phyloP scores from a whole-genome alignment of 2,888 invertebrate genomes.

The Cheilosia grossa region DNA sequence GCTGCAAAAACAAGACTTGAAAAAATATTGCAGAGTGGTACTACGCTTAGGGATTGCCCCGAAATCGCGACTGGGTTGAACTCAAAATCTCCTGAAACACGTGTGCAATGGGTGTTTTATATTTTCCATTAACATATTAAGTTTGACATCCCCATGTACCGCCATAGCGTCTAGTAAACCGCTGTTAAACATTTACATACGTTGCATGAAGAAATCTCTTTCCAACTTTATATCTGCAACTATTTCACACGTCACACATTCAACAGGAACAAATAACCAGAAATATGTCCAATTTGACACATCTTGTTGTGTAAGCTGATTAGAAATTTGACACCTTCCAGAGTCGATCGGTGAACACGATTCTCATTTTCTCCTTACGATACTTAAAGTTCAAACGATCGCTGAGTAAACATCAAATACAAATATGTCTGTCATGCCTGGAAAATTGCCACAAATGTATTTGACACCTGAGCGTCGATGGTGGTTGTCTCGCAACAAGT shows the following conservation, averaged over 20 bases:
- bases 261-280: conserved; percentile 3
- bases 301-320: conserved; percentile 11
- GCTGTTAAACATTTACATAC: no score
- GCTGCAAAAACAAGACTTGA: no score
- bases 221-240: background rate
- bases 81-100: no score
- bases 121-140: no score
- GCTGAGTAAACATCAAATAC: conserved; percentile 28
- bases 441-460: conserved; percentile 21
- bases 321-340: conserved; percentile 38
- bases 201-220: no score
- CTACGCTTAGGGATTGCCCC: no score
- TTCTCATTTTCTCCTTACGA: conserved; percentile 1
- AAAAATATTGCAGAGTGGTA: no score
- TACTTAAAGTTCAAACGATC: conserved; percentile 12
- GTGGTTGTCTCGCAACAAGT: conserved; percentile 15
- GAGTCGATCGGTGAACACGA: background rate
- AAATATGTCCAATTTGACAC: conserved; percentile 46
- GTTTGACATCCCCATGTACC: no score
- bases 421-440: conserved; percentile 37
- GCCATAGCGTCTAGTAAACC: no score
- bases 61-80: no score
- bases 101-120: no score
- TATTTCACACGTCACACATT: conserved; percentile 21
- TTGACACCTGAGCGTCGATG: conserved; percentile 32